phyloP scores from a whole-genome alignment of 2,113 vertebrate species.

The Eleginops maclovinus region DNA sequence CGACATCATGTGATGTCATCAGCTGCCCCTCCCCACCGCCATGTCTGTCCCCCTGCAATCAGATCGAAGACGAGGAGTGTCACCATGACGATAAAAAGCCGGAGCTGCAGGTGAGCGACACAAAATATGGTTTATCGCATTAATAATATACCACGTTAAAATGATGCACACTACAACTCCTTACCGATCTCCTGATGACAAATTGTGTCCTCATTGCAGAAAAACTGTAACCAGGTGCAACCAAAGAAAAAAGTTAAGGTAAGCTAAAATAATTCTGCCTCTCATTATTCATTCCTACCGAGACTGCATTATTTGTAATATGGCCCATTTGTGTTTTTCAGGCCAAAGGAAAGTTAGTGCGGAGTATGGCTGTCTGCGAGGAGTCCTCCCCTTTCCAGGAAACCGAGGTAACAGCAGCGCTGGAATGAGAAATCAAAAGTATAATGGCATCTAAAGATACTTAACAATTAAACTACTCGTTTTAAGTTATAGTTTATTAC shows the following conservation, averaged over 20 bases:
- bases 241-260: slow-evolving; percentile 81
- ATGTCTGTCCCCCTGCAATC: slow-evolving; percentile 32
- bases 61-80: slow-evolving; percentile 53
- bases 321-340: slow-evolving; percentile 72
- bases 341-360: slow-evolving; percentile 92
- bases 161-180: not conserved
- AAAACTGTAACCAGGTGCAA: slow-evolving; percentile 70
- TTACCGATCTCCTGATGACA: slow-evolving; percentile 34
- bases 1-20: slow-evolving; percentile 40
- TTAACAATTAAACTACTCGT: no score
- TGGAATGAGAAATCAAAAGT: no score
- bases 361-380: slow-evolving; percentile 92
- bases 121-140: not conserved
- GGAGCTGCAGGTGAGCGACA: slow-evolving; percentile 67
- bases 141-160: not conserved
- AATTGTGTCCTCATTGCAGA: slow-evolving; percentile 63
- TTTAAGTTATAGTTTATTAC: no score
- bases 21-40: slow-evolving; percentile 50
- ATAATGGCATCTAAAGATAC: no score
- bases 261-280: slow-evolving; percentile 58
- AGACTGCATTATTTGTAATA: slow-evolving; percentile 49
- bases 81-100: slow-evolving; percentile 51
- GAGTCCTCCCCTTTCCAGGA: slow-evolving; percentile 85
- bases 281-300: slow-evolving; percentile 61
- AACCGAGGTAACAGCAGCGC: slow-evolving; percentile 83